Evolutionary conservation across 1,140 invertebrate genomes (phyloP), one percentile per base, ranked within the genome.

Genomic region (Drosophila chauvacae): DNA sequence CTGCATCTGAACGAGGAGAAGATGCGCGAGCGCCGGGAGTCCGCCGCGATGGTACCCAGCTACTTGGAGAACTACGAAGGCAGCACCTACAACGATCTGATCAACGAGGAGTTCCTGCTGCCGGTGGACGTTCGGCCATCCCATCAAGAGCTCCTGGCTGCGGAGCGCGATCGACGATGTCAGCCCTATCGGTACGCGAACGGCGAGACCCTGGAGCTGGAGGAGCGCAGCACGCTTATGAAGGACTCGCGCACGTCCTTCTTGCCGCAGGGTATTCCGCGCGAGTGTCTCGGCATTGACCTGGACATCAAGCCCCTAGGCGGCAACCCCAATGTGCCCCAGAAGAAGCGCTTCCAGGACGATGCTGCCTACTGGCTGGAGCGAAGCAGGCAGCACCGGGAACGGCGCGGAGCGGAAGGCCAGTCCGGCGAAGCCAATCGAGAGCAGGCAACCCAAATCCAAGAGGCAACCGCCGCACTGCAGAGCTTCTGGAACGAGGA

Each of bases 401-500:
- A 74, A 11, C 65, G 77, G 0, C 78, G 82, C 13, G 82, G 80
- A n/a, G 80, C 80, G 3, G 60, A 85, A 30, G 51, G 58, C 5
- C 72, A 77, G 10, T 26, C 44, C 6, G 55, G 16, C 5, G 64
- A 61, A n/a, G 14, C 33, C 10, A 16, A 11, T 7, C 18, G 30
- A 18, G 53, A 69, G 4, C 16, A 45, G 45, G 56, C 23, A 2
- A 7, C 63, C 1, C 39, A 76, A 16, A 39, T 78, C 1, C 45
- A 45, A 14, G 91, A 78, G n/a, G 65, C 47, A 2, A 77, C 56
- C 5, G 64, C 73, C 5, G 58, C 74, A 5, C 65, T 93, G 62
- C 92, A 93, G 42, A 91, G 92, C 2, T 94, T 94, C 58, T 94
- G 94, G 94, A 94, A 93, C 56, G 93, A 92, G 30, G 92, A 94